Base-by-base conservation (phyloP, 2,797 vertebrate genomes). In the Schizopygopsis malacanthus region DNA sequence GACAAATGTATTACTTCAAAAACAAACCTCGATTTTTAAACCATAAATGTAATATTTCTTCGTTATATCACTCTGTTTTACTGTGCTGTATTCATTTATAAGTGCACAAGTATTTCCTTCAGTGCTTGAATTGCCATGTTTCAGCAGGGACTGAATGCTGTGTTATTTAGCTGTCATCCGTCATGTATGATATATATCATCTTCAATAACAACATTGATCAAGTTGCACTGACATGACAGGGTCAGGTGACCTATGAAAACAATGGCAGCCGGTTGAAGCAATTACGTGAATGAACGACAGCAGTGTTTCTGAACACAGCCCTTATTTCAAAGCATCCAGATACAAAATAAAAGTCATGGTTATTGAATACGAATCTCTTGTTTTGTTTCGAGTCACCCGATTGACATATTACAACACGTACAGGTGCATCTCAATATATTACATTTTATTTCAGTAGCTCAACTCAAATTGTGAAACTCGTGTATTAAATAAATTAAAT, bases 161-260 rank as follows among this genome's bases (percentile, higher is more conserved):
- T 9, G 18, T 9, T 13, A 77, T 56, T 56, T 22, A n/a, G 15
- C 33, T 56, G 33, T 33, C 4, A 25, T 79, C 41, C 43, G 39
- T 81, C 47, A 25, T 41, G 47, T 22, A 61, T 25, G 39, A 63
- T 59, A 33, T 33, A 43, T 43, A 43, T 61, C 12, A 22, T 25
- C 47, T 72, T 56, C 56, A 82, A 56, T 71, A 82, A 47, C 2
- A 0, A 28, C 81, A 82, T 72, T 22, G 52, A 59, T 73, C 39
- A 61, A 73, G 54, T 25, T 15, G 16, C 16, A 9, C 15, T 63
- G 56, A 10, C 56, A 18, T 18, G 56, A 37, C 45, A 6, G 45
- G 79, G 43, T 67, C 63, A 67, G 61, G 10, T 15, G 61, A 69
- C 43, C 43, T 50, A 22, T 50, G 28, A 50, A 25, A 65, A 39